phyloP scores from a whole-genome alignment of 2,113 vertebrate genomes.

The Tretioscincus oriximinensis region DNA sequence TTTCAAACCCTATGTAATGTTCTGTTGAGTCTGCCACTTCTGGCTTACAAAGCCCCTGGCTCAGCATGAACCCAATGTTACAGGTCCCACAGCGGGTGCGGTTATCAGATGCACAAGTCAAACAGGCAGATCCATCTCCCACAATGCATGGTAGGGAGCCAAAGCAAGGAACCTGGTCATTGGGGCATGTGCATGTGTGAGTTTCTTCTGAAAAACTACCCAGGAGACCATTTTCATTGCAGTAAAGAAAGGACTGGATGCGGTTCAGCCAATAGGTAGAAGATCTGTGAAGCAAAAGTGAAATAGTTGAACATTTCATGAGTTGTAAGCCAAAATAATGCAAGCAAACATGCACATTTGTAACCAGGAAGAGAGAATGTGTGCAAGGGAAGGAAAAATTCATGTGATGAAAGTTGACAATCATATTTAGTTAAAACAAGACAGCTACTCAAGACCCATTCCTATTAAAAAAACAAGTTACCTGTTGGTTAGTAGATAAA shows the following conservation, averaged over 20 bases:
- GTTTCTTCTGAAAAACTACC: conserved; percentile 93
- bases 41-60: conserved; percentile 87
- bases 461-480: neutral
- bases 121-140: conserved; percentile 83
- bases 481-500: neutral
- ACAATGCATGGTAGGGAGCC: conserved; percentile 81
- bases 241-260: conserved; percentile 94
- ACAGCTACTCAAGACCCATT: neutral
- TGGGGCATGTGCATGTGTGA: conserved; percentile 88
- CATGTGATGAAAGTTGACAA: neutral
- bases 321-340: neutral
- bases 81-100: conserved; percentile 92
- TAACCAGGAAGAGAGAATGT: neutral
- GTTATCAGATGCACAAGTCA: conserved; percentile 86
- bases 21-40: conserved; percentile 94
- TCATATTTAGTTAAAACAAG: neutral
- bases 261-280: conserved; percentile 90
- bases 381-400: too few relatives aligned
- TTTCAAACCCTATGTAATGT: conserved; percentile 95
- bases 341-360: neutral
- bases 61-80: conserved; percentile 86
- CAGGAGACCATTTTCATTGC: conserved; percentile 93
- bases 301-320: conserved; percentile 21
- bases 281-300: conserved; percentile 71
- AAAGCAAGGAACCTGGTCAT: conserved; percentile 86